Evolutionary conservation across 30 jellyfish, hydroid and myxozoan genomes (phyloP), one percentile per base, ranked within the genome.

Genomic region (Aurelia aurita): DNA sequence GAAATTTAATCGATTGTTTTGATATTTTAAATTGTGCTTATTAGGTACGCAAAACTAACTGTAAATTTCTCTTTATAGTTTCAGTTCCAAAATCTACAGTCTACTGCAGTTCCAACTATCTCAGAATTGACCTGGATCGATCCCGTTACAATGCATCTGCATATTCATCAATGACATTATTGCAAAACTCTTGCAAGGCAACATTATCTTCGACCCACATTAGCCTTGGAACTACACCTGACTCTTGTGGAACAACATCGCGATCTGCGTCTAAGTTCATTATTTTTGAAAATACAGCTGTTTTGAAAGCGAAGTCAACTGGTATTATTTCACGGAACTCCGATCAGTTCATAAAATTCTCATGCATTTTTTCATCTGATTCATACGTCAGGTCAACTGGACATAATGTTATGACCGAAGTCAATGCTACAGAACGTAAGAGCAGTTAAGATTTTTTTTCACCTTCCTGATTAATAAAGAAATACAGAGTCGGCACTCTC

Each of bases 371-470:
- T 35, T 27, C 87, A 34, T 19, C 76, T 23, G 13, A 57, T 39
- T 65, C 49, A 4, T 53, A 3, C 44, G 53, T 55, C 19, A 20
- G 43, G 43, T 49, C 74, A 61, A 10, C 46, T 28, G 87, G 77
- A 20, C 65, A 57, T 20, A 60, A 57, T 3, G 21, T 75, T 10
- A 35, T 45, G 19, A 58, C 28, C 1, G 85, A 81, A 43, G 91
- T 81, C 32, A 81, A 68, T 73, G 80, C 91, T 21, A 81, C 91
- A 1, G 91, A 81, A 81, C 77, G 91, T 81, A 69, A 67, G 91
- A 55, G 51, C 14, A 39, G 1, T 39, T 39, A 39, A 14, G 15
- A 39, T 39, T 39, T 39, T 5, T 39, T 39, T 39, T 39, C 16
- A 15, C 51, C 51, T 39, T 39, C 15, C 14, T 39, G 0, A 39